Base-by-base conservation (phyloP, 2,113 vertebrate genomes). In the Scartelaos histophorus region DNA sequence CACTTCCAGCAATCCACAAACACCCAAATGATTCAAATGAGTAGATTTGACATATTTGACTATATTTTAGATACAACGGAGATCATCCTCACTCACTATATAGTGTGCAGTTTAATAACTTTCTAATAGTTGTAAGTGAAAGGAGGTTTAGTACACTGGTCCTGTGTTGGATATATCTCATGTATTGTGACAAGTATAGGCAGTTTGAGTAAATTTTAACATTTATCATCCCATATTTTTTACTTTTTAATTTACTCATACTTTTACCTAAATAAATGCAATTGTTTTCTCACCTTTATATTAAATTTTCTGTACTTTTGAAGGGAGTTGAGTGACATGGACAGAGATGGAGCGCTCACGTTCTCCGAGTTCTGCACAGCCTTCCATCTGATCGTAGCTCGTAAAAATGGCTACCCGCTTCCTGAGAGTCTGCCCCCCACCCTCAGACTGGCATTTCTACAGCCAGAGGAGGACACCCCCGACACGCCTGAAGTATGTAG, bases 241-340 rank as follows among this genome's bases (percentile, higher is more conserved):
- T 19, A 17, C 16, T n/a, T n/a, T n/a, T n/a, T n/a, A n/a, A 19
- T 51, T 51, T 51, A 51, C 47, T 51, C 47, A 51, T 17, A 16
- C 7, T 7, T 51, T 19, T 51, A 51, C 5, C 7, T 16, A 19
- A 17, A 16, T 17, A 51, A 51, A 19, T 51, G 16, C 19, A 19
- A 19, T 51, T 19, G 16, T 51, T 6, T 51, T 17, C 47, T 15
- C 47, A 17, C 15, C 47, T 49, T 5, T 16, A 17, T 67, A 16
- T 45, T 49, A n/a, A n/a, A 3, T 29, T 34, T 21, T 54, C 66
- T 1, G 3, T 9, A 7, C 80, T 7, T 13, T 74, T 6, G 25
- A 67, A 99, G 97, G 97, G 97, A 99, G 79, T 88, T 99, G 76
- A 98, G 97, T 3, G 97, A 99, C 0, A 94, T 96, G 73, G 97